A percentile compares a stretch with the other conserved stretches of the same genome.
phyloP scores from a whole-genome alignment of 2,113 vertebrate genomes.

The Bubo blakistoni region DNA sequence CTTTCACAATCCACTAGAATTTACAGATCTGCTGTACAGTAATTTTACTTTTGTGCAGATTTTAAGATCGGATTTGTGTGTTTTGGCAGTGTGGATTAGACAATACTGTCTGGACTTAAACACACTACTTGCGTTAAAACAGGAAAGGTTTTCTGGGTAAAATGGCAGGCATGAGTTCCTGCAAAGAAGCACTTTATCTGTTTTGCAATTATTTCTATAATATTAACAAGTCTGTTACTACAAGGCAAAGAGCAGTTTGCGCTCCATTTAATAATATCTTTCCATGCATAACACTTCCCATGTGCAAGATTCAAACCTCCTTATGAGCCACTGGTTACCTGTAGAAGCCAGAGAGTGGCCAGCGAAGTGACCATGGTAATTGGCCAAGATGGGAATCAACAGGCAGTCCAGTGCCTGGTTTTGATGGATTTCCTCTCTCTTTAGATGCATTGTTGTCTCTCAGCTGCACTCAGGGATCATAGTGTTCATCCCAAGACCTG shows the following conservation, averaged over 20 bases:
- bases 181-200: neutral
- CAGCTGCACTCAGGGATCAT: too few relatives aligned
- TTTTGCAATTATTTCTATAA: neutral
- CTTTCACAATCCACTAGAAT: neutral
- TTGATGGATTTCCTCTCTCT: neutral
- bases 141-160: neutral
- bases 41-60: neutral
- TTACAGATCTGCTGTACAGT: neutral
- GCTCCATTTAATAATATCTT: neutral
- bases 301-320: neutral
- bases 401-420: too few relatives aligned
- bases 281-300: neutral
- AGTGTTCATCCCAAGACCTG: neutral
- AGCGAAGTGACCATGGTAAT: neutral
- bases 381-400: neutral
- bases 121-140: neutral
- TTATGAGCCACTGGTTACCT: rapidly evolving
- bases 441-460: neutral
- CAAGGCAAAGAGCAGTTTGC: neutral
- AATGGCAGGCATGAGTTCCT: neutral
- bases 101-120: neutral
- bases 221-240: neutral
- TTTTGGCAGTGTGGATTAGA: neutral
- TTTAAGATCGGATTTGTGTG: neutral
- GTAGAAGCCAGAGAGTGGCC: neutral